These are phyloP conservation scores for Xenentodon cancila DNA, from an alignment of 2,797 vertebrate genomes.

Conservation along the genomic window DNA sequence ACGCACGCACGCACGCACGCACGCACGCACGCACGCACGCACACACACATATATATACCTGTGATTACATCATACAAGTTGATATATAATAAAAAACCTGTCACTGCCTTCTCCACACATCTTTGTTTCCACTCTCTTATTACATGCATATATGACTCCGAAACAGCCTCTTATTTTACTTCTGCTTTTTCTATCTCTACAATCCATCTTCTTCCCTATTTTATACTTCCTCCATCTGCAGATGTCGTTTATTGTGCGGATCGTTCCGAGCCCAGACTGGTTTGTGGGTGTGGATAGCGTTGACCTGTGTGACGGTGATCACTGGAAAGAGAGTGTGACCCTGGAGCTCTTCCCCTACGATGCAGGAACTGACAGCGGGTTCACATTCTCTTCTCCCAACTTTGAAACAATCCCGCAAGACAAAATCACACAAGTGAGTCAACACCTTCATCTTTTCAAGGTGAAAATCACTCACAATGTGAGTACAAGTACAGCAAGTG, in stretches of 20 bases:
- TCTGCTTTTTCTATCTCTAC: slow-evolving; percentile 1
- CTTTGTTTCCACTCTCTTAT: slow-evolving; percentile 6
- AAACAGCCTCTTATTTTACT: slow-evolving; percentile 5
- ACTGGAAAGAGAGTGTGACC: slow-evolving; percentile 87
- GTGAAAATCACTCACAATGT: not conserved
- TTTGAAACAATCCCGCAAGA: slow-evolving; percentile 97
- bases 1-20: no score
- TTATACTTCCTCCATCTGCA: slow-evolving; percentile 62
- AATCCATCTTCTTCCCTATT: slow-evolving; percentile 3
- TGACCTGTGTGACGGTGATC: slow-evolving; percentile 88
- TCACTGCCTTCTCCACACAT: not conserved
- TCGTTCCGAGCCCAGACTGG: slow-evolving; percentile 97
- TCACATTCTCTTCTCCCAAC: slow-evolving; percentile 98
- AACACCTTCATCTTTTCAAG: slow-evolving; percentile 4
- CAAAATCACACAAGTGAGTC: slow-evolving; percentile 88
- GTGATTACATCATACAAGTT: not conserved
- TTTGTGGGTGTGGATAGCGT: slow-evolving; percentile 93
- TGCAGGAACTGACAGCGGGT: slow-evolving; percentile 96
- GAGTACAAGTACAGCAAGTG: not conserved
- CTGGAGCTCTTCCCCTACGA: slow-evolving; percentile 92
- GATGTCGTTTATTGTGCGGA: slow-evolving; percentile 92
- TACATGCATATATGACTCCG: not conserved
- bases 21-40: no score
- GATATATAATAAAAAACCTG: no score
- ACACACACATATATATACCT: not conserved